Evolutionary conservation across 1,140 invertebrate genomes (phyloP), one percentile per base, ranked within the genome.

Genomic region (Prorops nasuta): DNA sequence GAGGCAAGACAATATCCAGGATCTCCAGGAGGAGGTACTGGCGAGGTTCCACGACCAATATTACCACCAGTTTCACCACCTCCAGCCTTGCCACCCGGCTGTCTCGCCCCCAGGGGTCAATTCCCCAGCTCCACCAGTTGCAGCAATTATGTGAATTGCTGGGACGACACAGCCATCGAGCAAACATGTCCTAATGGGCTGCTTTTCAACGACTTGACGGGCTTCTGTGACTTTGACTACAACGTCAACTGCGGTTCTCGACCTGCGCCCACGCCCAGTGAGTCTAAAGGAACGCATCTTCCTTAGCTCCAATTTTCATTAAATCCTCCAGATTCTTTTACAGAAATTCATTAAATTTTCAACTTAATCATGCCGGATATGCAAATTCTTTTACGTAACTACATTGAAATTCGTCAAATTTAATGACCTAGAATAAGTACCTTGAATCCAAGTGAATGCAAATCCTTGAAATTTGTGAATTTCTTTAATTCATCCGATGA

Each of bases 121-220:
- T 86, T 85, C 49, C 78, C 83, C 0, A 83, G 81, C 18, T 72
- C 76, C 1, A 80, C 74, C 8, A 76, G 77, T 8, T 87, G 86
- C 60, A 80, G 79, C 17, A 82, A 79, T 58, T 88, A 84, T 62
- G 52, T 87, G 0, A 87, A 87, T 61, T 88, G 86, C 51, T 88
- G 86, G 86, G 85, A 87, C 55, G 85, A 83, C 1, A 76, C 79
- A 32, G 83, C 80, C 0, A 71, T 83, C 4, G 85, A 87, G 53
- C 82, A 87, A 61, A 74, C 79, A 9, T 88, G 86, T 56, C 84
- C 84, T 0, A 64, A 67, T 10, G 82, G 81, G 8, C 60, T 87
- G 0, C 62, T 84, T 0, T 88, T 87, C 63, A 83, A 81, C 12
- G 77, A 74, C 14, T 60, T 76, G n/a, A 80, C 72, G 1, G 67